phyloP scores from a whole-genome alignment of 2,113 vertebrate species.

The Rallus limicola region DNA sequence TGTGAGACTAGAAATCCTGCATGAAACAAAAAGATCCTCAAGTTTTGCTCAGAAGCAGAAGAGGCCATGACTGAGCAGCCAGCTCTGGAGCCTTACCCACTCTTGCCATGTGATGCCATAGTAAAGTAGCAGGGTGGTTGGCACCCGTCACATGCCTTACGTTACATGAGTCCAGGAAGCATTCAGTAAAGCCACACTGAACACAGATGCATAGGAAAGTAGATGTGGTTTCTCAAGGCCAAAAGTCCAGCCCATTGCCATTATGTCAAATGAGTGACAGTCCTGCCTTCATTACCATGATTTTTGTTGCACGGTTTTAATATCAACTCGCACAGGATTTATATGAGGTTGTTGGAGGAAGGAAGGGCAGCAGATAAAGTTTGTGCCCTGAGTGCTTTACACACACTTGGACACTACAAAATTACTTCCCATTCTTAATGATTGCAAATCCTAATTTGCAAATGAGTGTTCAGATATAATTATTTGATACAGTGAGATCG shows the following conservation, averaged over 20 bases:
- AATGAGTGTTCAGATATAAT: conserved; percentile 29
- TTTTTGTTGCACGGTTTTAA: neutral
- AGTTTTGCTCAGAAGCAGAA: neutral
- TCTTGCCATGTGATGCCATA: neutral
- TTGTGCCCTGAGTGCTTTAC: neutral
- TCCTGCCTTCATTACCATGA: neutral
- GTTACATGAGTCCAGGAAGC: neutral
- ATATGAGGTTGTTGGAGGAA: neutral
- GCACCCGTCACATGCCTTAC: neutral
- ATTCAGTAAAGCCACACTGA: neutral
- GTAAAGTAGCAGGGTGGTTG: neutral
- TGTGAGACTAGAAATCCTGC: neutral
- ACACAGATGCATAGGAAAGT: neutral
- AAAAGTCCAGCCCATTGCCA: neutral
- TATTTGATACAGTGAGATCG: neutral
- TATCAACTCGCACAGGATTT: neutral
- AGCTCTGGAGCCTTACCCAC: neutral
- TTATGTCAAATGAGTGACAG: neutral
- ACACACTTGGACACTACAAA: neutral
- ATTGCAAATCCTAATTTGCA: conserved; percentile 12
- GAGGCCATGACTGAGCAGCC: neutral
- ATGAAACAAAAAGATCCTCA: neutral
- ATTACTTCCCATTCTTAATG: neutral
- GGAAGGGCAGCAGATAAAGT: neutral
- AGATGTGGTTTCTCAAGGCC: neutral